Evolutionary conservation across 2,888 invertebrate genomes (phyloP), one percentile per base, ranked within the genome.

Genomic region (Stenichneumon culpator): DNA sequence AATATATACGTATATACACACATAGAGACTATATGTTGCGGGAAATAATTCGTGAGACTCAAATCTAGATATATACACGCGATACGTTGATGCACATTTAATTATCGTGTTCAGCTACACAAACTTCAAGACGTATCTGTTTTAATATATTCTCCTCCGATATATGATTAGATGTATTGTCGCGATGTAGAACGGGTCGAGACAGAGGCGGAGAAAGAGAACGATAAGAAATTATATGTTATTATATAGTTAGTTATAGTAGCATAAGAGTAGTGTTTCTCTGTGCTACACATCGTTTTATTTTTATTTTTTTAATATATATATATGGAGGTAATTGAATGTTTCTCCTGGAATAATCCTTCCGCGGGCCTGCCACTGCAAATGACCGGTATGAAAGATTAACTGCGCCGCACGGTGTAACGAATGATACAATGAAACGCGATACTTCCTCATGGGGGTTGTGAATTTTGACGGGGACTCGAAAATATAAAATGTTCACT

Each of bases 71-170:
- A 52, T 79, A 82, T 57, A 67, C 44, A 67, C 57, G 73, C 73
- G 60, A 69, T 72, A 86, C 73, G 63, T 63, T 86, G 83, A 86
- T 86, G 86, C 80, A 73, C 73, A 83, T 86, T 86, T 86, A 86
- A 86, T 86, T 80, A 86, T 75, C 73, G 52, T 73, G 28, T 68
- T 70, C 25, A 60, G 19, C 25, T 39, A 60, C 47, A 81, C 70
- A 32, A 77, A 50, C 50, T 67, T 60, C 47, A 77, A 73, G 67
- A 63, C 69, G 52, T 78, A 78, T 81, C 73, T 63, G 47, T 78
- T 81, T 81, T 74, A 77, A 81, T 84, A 80, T 80, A 70, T 78
- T 81, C 78, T 65, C 78, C 60, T 54, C 39, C 68, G 77, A 81
- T 81, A 73, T 69, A 78, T 84, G 50, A 54, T 81, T 67, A 68